Conservation (phyloP, 2,113 vertebrate genomes). For the Telmatochromis sp. region DNA sequence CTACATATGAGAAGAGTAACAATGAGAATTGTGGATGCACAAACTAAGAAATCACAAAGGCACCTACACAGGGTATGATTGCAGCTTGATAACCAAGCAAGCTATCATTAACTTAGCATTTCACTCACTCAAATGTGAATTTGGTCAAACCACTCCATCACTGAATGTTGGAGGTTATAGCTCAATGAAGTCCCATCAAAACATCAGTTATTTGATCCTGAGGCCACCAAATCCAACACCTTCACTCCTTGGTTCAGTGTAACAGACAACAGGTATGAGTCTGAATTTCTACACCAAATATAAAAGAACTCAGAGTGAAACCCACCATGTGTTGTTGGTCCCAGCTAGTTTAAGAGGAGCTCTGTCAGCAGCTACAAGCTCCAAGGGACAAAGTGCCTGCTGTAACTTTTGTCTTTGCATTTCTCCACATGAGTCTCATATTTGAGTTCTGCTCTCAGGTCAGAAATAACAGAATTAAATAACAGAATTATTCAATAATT, state of each 20-base stretch:
- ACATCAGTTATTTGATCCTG: rapidly evolving
- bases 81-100: not conserved
- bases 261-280: rapidly evolving
- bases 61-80: not conserved
- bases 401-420: not conserved
- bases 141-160: not conserved
- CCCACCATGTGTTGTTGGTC: not conserved
- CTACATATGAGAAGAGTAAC: rapidly evolving
- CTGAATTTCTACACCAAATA: not conserved
- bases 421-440: not conserved
- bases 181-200: not conserved
- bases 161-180: not conserved
- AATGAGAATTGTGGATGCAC: not conserved
- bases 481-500: rapidly evolving
- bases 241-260: not conserved
- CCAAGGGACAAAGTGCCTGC: not conserved
- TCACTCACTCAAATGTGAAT: rapidly evolving
- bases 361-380: not conserved
- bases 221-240: not conserved
- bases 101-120: not conserved
- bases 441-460: not conserved
- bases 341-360: rapidly evolving
- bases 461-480: not conserved
- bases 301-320: not conserved
- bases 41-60: rapidly evolving